Evolutionary conservation across 1,140 invertebrate species (phyloP).

Genomic region (Ips nitidus): DNA sequence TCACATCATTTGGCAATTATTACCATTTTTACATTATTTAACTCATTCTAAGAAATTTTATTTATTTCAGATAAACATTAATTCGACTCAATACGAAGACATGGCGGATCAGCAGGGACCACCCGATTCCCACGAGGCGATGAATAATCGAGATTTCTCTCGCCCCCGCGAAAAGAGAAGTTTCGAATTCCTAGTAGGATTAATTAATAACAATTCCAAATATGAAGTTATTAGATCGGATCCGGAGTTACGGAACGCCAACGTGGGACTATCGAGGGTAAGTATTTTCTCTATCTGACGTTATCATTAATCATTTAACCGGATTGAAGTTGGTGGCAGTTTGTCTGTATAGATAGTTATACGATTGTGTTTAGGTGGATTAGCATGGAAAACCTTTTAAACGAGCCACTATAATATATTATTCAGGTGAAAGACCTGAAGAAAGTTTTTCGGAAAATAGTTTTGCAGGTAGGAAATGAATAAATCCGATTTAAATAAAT

Average conservation of each 20-base stretch:
- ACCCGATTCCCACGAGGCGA: constrained; percentile 51
- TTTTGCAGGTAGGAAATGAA: background rate
- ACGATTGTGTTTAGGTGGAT: no score
- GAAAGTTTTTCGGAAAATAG: no score
- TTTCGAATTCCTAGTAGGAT: constrained; percentile 49
- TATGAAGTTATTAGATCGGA: constrained; percentile 44
- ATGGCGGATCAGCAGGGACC: constrained; percentile 29
- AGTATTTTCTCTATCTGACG: background rate
- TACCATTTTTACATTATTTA: background rate
- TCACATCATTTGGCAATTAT: no score
- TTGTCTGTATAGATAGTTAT: background rate
- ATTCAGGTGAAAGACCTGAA: no score
- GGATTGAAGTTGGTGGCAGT: background rate
- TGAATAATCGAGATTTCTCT: constrained; percentile 48
- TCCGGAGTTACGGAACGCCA: background rate
- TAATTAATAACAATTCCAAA: constrained; percentile 50
- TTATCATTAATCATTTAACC: constrained; percentile 3
- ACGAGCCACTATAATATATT: no score
- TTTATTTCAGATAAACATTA: background rate
- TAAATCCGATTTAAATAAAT: background rate
- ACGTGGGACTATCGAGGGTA: background rate
- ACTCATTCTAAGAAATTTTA: background rate
- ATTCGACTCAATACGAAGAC: background rate
- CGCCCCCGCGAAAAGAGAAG: constrained; percentile 46
- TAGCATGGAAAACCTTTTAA: no score